Percentiles rank a stretch among this genome's conserved stretches.
Evolutionary conservation across 2,888 invertebrate genomes (phyloP).

Genomic region (Diadegma fenestrale): DNA sequence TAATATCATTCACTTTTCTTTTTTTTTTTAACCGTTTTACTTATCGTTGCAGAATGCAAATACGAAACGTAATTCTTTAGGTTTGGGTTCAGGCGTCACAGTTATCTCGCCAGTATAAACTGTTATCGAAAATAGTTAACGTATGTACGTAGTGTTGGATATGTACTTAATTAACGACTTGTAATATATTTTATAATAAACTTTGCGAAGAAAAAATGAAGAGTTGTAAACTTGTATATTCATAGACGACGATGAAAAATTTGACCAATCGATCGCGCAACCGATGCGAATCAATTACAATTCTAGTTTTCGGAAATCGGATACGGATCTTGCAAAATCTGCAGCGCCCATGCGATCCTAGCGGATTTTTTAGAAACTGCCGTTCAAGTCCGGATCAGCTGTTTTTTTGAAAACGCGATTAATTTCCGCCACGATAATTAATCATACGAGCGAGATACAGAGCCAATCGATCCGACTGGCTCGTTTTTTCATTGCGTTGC

Average conservation of each 20-base stretch:
- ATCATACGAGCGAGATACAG: too few relatives aligned
- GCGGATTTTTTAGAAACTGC: too few relatives aligned
- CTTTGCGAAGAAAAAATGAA: slow-evolving; percentile 73
- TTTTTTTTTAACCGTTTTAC: slow-evolving; percentile 39
- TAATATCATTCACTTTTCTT: not conserved
- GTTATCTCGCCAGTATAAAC: slow-evolving; percentile 55
- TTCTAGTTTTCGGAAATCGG: too few relatives aligned
- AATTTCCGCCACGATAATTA: too few relatives aligned
- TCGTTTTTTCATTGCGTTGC: too few relatives aligned
- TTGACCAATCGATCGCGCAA: too few relatives aligned
- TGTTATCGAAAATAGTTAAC: slow-evolving; percentile 72
- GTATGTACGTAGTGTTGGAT: slow-evolving; percentile 80
- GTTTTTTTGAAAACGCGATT: too few relatives aligned
- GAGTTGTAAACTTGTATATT: not conserved
- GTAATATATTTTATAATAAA: slow-evolving; percentile 84
- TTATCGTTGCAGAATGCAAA: slow-evolving; percentile 47
- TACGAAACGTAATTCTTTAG: not conserved
- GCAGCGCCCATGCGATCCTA: too few relatives aligned
- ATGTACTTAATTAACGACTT: slow-evolving; percentile 83
- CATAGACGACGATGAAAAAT: too few relatives aligned
- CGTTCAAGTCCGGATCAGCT: too few relatives aligned
- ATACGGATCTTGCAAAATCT: too few relatives aligned
- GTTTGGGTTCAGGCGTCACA: slow-evolving; percentile 9
- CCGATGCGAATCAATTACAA: not conserved
- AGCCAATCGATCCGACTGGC: too few relatives aligned